These are phyloP conservation scores for Mastigias papua DNA, from an alignment of 30 jellyfish, hydroid and myxozoan genomes.

Conservation along the genomic window DNA sequence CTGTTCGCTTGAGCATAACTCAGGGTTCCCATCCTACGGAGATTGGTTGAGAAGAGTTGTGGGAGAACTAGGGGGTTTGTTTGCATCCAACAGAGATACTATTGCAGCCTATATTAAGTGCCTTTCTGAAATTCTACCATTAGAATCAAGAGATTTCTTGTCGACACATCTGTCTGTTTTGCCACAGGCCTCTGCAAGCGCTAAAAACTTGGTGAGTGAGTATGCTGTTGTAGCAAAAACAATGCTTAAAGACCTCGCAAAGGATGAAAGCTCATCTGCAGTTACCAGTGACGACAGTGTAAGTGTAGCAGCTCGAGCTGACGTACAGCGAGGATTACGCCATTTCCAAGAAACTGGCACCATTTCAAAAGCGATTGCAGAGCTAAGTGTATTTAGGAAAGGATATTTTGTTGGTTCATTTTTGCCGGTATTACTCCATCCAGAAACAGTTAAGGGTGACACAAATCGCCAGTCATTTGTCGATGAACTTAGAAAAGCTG, in stretches of 20 bases:
- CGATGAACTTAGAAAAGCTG: constrained; percentile 37
- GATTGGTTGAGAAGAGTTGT: neutral
- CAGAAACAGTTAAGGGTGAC: constrained; percentile 36
- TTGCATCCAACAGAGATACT: constrained; percentile 27
- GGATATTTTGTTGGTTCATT: constrained; percentile 56
- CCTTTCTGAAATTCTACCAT: constrained; percentile 39
- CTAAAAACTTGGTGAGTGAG: constrained; percentile 23
- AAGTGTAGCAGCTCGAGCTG: constrained; percentile 32
- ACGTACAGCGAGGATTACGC: constrained; percentile 22
- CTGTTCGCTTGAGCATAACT: constrained; percentile 38
- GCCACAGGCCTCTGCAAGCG: constrained; percentile 21
- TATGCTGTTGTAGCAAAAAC: constrained; percentile 41
- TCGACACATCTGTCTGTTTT: constrained; percentile 16
- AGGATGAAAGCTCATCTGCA: neutral
- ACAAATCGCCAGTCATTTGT: constrained; percentile 39
- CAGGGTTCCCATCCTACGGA: constrained; percentile 50
- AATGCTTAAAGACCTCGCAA: constrained; percentile 20
- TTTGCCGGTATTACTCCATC: constrained; percentile 61
- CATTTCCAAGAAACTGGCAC: constrained; percentile 6
- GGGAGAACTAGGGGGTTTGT: neutral
- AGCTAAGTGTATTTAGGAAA: constrained; percentile 67
- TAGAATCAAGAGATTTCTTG: constrained; percentile 45
- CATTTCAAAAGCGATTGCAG: constrained; percentile 40
- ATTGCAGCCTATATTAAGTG: constrained; percentile 15
- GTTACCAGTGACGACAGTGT: neutral